Evolutionary conservation across 1,140 invertebrate genomes (phyloP).

Genomic region (Heliothis subflexa): DNA sequence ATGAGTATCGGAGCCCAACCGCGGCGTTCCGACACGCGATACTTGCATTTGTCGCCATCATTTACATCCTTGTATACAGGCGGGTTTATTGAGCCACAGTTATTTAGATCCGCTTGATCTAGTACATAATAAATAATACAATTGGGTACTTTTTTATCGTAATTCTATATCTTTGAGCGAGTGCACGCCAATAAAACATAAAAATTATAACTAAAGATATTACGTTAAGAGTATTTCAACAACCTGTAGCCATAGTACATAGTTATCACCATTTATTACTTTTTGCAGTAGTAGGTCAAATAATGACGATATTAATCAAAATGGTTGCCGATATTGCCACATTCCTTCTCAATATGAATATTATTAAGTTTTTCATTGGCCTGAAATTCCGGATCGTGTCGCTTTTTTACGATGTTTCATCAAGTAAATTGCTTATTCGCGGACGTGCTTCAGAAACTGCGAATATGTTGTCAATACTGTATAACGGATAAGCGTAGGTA

Average conservation of each 20-base stretch:
- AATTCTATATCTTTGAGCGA: not conserved
- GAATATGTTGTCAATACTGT: too few relatives aligned
- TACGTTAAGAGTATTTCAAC: not conserved
- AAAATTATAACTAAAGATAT: too few relatives aligned
- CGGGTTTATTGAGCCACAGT: conserved; percentile 30
- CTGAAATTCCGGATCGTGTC: conserved; percentile 1
- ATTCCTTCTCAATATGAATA: conserved; percentile 18
- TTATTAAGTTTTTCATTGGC: conserved; percentile 27
- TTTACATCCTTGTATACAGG: conserved; percentile 46
- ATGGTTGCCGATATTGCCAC: conserved; percentile 18
- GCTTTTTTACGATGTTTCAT: conserved; percentile 8
- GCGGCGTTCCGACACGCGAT: conserved; percentile 66
- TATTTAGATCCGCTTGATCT: too few relatives aligned
- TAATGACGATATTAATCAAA: conserved; percentile 36
- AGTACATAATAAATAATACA: too few relatives aligned
- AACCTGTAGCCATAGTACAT: not conserved
- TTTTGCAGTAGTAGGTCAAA: not conserved
- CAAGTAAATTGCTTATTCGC: not conserved
- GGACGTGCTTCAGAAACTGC: not conserved
- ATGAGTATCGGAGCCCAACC: conserved; percentile 66
- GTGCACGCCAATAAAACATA: too few relatives aligned
- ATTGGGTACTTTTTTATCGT: too few relatives aligned
- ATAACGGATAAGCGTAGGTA: not conserved
- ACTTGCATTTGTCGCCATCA: conserved; percentile 71
- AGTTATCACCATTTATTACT: conserved; percentile 12